These are phyloP conservation scores for Oriolus oriolus DNA, from an alignment of 2,113 vertebrate genomes.

Conservation along the genomic window DNA sequence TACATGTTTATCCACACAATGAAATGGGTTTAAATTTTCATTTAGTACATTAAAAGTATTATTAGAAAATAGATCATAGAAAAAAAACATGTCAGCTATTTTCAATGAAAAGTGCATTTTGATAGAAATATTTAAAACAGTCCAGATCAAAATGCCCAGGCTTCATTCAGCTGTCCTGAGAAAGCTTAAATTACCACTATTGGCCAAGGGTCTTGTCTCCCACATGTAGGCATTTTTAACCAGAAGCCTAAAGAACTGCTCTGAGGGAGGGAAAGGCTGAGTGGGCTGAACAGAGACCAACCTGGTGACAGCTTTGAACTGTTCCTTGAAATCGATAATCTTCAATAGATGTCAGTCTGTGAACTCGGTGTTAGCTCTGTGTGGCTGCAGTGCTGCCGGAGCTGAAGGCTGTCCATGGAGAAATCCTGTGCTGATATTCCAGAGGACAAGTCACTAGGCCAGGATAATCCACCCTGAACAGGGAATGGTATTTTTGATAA, in stretches of 20 bases:
- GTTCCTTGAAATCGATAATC: background rate
- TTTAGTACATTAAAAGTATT: background rate
- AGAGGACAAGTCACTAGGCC: background rate
- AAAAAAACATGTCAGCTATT: background rate
- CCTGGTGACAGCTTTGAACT: background rate
- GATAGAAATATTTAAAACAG: background rate
- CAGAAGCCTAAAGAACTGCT: background rate
- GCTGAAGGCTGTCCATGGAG: background rate
- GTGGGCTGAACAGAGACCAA: background rate
- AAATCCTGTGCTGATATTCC: background rate
- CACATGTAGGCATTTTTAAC: background rate
- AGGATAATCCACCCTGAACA: background rate
- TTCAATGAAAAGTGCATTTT: background rate
- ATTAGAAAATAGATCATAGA: background rate
- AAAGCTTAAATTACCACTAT: background rate
- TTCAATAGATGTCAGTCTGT: accelerated
- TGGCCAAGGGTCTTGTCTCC: background rate
- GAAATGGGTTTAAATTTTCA: background rate
- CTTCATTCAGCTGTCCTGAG: background rate
- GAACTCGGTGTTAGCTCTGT: accelerated
- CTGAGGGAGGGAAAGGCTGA: background rate
- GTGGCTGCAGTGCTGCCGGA: background rate
- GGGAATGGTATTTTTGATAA: background rate
- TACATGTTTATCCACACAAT: background rate
- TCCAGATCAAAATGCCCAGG: background rate